Evolutionary conservation across 2,113 vertebrate genomes (phyloP).

Genomic region (Deroptyus accipitrinus): DNA sequence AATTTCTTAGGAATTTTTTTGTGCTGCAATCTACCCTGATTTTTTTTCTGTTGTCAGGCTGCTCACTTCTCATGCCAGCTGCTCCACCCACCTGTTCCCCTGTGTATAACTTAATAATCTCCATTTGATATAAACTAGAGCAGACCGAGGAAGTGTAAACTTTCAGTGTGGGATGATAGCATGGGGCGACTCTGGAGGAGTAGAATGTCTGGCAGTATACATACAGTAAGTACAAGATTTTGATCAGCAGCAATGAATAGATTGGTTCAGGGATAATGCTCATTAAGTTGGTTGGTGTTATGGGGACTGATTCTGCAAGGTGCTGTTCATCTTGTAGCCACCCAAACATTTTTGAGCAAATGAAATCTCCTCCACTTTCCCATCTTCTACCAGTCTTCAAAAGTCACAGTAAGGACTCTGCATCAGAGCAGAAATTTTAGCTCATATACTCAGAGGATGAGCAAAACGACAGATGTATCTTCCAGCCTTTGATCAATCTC

Average conservation of each 20-base stretch:
- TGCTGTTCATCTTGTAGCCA: neutral
- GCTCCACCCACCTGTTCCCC: constrained; percentile 74
- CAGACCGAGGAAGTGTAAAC: constrained; percentile 51
- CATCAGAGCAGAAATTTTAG: neutral
- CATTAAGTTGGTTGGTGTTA: neutral
- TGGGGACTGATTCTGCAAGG: neutral
- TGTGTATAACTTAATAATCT: constrained; percentile 67
- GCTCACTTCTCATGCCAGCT: constrained; percentile 79
- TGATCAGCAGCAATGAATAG: constrained; percentile 31
- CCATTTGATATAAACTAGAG: constrained; percentile 71
- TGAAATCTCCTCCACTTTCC: neutral
- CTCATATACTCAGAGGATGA: neutral
- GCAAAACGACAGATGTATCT: neutral
- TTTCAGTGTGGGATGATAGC: constrained; percentile 59
- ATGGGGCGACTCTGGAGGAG: constrained; percentile 47
- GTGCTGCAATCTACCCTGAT: constrained; percentile 50
- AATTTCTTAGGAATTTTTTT: constrained; percentile 69
- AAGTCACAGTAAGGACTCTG: neutral
- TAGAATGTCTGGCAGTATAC: constrained; percentile 50
- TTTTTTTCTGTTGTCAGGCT: constrained; percentile 71
- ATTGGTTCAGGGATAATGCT: neutral
- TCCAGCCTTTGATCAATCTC: neutral
- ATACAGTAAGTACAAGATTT: constrained; percentile 33
- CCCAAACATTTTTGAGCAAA: neutral
- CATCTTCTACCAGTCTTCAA: neutral